Percentiles rank a stretch among this genome's conserved stretches.
Evolutionary conservation across 1,140 invertebrate genomes (phyloP).

Genomic region (Neoseiulus cucumeris): DNA sequence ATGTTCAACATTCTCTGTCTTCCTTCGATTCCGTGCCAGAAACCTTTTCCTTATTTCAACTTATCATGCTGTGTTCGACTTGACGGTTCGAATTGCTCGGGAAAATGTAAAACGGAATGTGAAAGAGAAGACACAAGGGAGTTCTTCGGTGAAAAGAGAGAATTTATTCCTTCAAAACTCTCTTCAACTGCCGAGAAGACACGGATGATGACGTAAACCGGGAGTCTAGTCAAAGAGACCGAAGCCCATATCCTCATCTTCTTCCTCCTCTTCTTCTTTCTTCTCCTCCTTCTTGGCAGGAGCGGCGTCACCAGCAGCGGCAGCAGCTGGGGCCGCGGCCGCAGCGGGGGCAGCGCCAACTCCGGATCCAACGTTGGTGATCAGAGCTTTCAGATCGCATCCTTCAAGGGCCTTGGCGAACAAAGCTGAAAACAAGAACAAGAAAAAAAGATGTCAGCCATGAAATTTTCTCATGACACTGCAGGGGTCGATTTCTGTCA

Average conservation of each 20-base stretch:
- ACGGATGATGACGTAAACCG: no score
- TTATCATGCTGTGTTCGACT: no score
- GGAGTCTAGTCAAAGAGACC: constrained; percentile 31
- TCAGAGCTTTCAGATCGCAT: constrained; percentile 74
- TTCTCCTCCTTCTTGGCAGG: constrained; percentile 61
- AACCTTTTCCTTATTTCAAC: no score
- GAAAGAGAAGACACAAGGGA: no score
- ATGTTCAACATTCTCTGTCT: no score
- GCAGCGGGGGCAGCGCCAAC: constrained; percentile 59
- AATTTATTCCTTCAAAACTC: no score
- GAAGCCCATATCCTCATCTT: constrained; percentile 84
- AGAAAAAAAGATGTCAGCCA: constrained; percentile 30
- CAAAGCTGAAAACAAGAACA: constrained; percentile 36
- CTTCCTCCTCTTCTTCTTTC: constrained; percentile 46
- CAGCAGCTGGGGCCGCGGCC: constrained; percentile 36
- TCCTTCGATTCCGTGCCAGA: no score
- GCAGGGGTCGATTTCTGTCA: constrained; percentile 31
- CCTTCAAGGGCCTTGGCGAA: constrained; percentile 91
- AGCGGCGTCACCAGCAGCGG: constrained; percentile 27
- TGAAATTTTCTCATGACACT: constrained; percentile 55
- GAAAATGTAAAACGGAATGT: no score
- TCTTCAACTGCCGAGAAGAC: no score
- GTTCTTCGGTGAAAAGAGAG: no score
- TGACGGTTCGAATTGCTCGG: no score
- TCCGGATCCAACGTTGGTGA: constrained; percentile 78